phyloP scores from a whole-genome alignment of 1,140 invertebrate species.

The Pomphorhynchus laevis region DNA sequence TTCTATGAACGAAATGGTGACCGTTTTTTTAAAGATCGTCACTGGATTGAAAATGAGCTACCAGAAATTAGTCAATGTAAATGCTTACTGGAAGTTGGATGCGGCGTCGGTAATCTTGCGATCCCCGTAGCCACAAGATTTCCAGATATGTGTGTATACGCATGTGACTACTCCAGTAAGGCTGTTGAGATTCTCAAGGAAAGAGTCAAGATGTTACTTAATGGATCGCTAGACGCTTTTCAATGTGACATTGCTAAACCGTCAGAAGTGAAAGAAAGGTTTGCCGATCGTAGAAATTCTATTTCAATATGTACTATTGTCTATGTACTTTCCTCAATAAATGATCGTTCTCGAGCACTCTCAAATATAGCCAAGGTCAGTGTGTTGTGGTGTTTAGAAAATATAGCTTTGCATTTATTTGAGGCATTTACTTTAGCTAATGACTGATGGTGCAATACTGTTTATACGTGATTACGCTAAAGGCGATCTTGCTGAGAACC shows the following conservation, averaged over 20 bases:
- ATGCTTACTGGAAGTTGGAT: constrained; percentile 48
- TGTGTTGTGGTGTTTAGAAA: background rate
- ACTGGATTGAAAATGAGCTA: constrained; percentile 83
- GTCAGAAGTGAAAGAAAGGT: constrained; percentile 11
- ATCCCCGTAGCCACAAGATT: constrained; percentile 54
- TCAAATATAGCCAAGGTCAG: constrained; percentile 30
- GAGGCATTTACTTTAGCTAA: constrained; percentile 17
- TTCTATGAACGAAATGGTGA: constrained; percentile 51
- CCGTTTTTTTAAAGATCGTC: constrained; percentile 67
- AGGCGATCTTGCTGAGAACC: constrained; percentile 19
- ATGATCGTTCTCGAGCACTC: constrained; percentile 30
- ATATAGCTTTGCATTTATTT: background rate
- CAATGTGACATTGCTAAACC: constrained; percentile 25
- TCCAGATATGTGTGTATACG: constrained; percentile 34
- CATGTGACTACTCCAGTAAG: constrained; percentile 62
- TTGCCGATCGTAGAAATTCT: constrained; percentile 13
- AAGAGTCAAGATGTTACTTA: constrained; percentile 14
- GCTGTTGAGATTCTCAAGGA: constrained; percentile 49
- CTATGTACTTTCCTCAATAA: constrained; percentile 40
- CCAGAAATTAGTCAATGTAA: constrained; percentile 28
- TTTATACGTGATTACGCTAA: constrained; percentile 20
- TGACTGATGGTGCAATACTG: constrained; percentile 17
- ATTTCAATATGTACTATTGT: constrained; percentile 34
- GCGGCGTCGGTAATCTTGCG: constrained; percentile 79
- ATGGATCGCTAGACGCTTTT: constrained; percentile 32